Base-by-base conservation (phyloP, 2,113 vertebrate species). In the Mesocricetus auratus region DNA sequence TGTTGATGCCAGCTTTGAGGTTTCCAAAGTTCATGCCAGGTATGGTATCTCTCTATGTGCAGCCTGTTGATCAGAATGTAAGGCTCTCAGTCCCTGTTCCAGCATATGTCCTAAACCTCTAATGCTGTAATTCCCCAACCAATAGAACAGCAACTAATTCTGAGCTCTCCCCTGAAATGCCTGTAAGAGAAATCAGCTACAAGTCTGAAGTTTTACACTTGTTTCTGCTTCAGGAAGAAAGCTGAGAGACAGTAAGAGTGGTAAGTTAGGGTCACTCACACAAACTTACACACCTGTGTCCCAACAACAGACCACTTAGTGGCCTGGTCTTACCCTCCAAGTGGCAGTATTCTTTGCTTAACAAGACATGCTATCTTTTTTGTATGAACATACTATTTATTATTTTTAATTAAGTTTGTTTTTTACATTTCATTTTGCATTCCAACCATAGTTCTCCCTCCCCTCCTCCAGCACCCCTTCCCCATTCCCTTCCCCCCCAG, bases 271-370 rank as follows among this genome's bases (percentile, higher is more conserved):
- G 2, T 62, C 4, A 29, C 62, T 33, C 29, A 22, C 10, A 0
- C 26, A 12, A 7, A 10, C 3, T 78, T 31, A 19, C 15, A 29
- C 39, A 1, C 31, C 22, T 29, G 8, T 5, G 4, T 26, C 21
- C 22, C 2, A 9, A 75, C 17, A 13, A 11, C 62, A 47, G 16
- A 7, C 19, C 22, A 16, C 78, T 42, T 33, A 17, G 39, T 15
- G 0, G 19, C 7, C 8, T 22, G 11, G 22, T 2, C 39, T 50
- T 36, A 19, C 1, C 0, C 0, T 21, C 21, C 60, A 3, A 3
- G 33, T 8, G n/a, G 29, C 10, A 47, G 50, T 60, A 2, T 33
- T 31, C n/a, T 53, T 73, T 26, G n/a, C 31, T 39, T 11, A 1
- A 13, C 2, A 9, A 66, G 45, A 33, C 15, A 3, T 2, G 36